Evolutionary conservation across 2,888 invertebrate species (phyloP), one percentile per base, ranked within the genome.

Genomic region (Charanyca ferruginea): DNA sequence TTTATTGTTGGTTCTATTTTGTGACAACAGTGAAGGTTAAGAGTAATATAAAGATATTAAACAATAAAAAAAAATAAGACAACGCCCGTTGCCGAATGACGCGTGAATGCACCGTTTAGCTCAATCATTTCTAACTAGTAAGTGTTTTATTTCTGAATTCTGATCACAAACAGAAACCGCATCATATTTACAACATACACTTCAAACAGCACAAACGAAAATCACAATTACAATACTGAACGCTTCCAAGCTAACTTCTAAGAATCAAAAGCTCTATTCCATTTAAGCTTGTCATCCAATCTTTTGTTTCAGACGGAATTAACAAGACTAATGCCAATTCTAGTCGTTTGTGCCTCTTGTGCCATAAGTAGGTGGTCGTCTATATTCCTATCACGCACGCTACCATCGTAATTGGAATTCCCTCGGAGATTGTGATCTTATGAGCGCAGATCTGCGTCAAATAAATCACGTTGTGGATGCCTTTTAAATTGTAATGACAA

Each of bases 361-460:
- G 28, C 54, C 53, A 35, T 70, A 80, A 77, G 77, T 78, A 70
- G 57, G 57, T 53, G 25, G n/a, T 32, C 22, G 23, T 74, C 58
- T 70, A 28, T 84, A 90, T 90, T 90, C 92, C 66, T 69, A 83
- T 85, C 91, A 91, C 91, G 91, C 86, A 84, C 86, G 77, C 83
- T 75, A 49, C 78, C 85, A 80, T 80, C 85, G 90, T 93, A 93
- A 94, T 94, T 93, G 92, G 91, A 93, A 93, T 93, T 93, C 91
- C 87, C 87, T 66, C 77, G 84, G 86, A 91, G 90, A 91, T 90
- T 89, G 87, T 89, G 90, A 91, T 92, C 89, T 90, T 88, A 89
- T 90, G 86, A 87, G 85, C 84, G 88, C 83, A 80, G 87, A 90
- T 90, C 83, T 85, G 85, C 84, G 86, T 87, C 85, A 84, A 89